These are phyloP conservation scores for Drosophila teissieri DNA, from an alignment of 1,140 invertebrate species.

Conservation along the genomic window DNA sequence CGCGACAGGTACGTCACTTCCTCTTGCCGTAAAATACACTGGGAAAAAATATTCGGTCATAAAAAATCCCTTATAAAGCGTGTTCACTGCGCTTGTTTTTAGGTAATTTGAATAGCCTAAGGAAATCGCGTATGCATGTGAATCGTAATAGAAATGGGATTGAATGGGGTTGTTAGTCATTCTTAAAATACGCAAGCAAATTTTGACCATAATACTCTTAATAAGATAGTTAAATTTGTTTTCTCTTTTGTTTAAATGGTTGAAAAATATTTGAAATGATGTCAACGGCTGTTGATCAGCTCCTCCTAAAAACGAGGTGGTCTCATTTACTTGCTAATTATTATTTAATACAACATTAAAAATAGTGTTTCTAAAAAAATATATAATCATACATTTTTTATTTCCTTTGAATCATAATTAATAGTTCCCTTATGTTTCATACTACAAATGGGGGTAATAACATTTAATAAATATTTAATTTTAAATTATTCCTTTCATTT, in stretches of 20 bases:
- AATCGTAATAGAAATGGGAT: background rate
- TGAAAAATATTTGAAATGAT: too few relatives aligned
- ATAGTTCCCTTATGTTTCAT: too few relatives aligned
- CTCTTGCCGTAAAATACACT: background rate
- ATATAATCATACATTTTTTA: too few relatives aligned
- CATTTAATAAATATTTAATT: background rate
- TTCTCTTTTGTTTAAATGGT: too few relatives aligned
- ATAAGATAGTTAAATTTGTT: too few relatives aligned
- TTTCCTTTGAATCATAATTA: too few relatives aligned
- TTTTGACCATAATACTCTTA: too few relatives aligned
- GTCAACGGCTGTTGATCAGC: too few relatives aligned
- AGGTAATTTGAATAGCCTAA: background rate
- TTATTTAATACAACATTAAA: background rate
- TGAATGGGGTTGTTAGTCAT: background rate
- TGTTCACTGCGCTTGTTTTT: too few relatives aligned
- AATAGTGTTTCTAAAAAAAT: background rate
- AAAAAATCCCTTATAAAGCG: too few relatives aligned
- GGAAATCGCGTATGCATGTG: background rate
- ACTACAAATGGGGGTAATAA: too few relatives aligned
- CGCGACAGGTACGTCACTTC: conserved; percentile 54
- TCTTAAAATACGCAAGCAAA: background rate
- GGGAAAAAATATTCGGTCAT: background rate
- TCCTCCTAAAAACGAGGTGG: background rate
- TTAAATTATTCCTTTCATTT: background rate
- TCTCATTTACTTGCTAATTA: background rate